Base-by-base conservation (phyloP, 2,888 invertebrate genomes). In the Agrotis exclamationis region DNA sequence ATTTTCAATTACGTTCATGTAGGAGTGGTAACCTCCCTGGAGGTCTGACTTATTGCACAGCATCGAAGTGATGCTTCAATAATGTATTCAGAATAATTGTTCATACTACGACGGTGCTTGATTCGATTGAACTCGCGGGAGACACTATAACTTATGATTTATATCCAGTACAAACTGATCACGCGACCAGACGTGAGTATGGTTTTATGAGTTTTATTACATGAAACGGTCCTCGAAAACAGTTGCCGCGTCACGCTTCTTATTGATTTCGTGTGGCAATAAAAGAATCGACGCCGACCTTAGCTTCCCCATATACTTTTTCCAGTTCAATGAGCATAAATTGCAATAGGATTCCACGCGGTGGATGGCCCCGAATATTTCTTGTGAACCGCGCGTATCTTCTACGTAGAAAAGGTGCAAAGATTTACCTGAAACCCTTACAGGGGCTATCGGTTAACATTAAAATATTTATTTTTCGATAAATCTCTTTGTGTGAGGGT, bases 311-410 rank as follows among this genome's bases (percentile, higher is more conserved):
- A 90, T 93, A 94, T 91, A 94, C 93, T 95, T 94, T 94, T 93
- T 93, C 92, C 95, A 88, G 93, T 91, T 93, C 95, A 95, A 91
- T 93, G 95, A 93, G 92, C 94, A 94, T 95, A 95, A 96, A 96
- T 95, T 95, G 95, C 95, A 94, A 95, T 94, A 93, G 94, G 95
- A 96, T 95, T 95, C 92, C 93, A 87, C 89, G 89, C 92, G 91
- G 93, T 92, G 89, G 91, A 93, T 93, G 88, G 91, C 84, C 91
- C 90, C 93, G 85, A 94, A 94, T 93, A 92, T 93, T 94, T 93
- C 91, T 92, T 90, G 86, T 86, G 87, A 88, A 85, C 72, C 76
- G 89, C 88, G 89, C 89, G 86, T 89, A 88, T 89, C 93, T 91
- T 82, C 89, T 87, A 80, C 83, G 81, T 82, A 85, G 90, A 89